These are phyloP conservation scores for Saguinus imperator DNA, from an alignment of 2,113 vertebrate species.

Conservation along the genomic window DNA sequence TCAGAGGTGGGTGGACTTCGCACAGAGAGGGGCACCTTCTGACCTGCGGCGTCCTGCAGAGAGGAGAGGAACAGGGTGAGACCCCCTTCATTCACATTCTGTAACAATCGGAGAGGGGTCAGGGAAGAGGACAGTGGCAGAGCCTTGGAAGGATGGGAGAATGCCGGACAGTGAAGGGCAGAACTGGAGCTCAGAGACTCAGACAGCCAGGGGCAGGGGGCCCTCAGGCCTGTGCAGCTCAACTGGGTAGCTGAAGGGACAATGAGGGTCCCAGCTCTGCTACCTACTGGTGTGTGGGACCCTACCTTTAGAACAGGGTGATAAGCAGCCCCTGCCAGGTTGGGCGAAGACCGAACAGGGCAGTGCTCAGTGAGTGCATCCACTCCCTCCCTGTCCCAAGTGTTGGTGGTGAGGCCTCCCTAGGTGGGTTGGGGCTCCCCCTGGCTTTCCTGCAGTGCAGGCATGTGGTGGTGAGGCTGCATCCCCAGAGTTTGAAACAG, in stretches of 20 bases:
- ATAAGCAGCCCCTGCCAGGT: neutral
- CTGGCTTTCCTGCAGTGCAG: neutral
- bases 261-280: neutral
- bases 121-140: neutral
- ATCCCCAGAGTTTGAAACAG: neutral
- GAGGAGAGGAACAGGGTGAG: neutral
- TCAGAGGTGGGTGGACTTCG: neutral
- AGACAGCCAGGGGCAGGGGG: neutral
- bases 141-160: neutral
- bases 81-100: neutral
- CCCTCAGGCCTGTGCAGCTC: neutral
- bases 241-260: neutral
- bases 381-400: too few relatives aligned
- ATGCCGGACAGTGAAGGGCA: neutral
- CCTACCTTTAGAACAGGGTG: too few relatives aligned
- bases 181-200: neutral
- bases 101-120: neutral
- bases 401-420: too few relatives aligned
- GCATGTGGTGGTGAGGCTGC: neutral
- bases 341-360: neutral
- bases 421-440: neutral
- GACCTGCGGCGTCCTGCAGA: neutral
- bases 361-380: rapidly evolving
- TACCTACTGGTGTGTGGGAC: neutral
- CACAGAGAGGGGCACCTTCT: neutral